Base-by-base conservation (phyloP, 2,797 vertebrate genomes). In the Platyrinchus mystaceus region DNA sequence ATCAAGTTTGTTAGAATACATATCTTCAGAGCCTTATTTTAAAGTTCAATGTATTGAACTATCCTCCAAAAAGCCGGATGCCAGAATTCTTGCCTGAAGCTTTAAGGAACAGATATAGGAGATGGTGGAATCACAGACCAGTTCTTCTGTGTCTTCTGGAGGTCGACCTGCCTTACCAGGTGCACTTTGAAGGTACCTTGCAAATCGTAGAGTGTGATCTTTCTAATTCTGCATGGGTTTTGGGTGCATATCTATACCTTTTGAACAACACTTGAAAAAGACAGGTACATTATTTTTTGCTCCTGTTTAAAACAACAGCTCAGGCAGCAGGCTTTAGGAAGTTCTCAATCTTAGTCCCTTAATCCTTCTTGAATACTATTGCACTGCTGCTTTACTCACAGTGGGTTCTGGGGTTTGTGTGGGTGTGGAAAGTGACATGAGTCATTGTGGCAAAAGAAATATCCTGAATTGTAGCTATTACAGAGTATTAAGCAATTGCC, bases 321-420 rank as follows among this genome's bases (percentile, higher is more conserved):
- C 63, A 41, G 74, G 49, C 86, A 88, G 88, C 81, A 94, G 41
- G 34, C 49, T 69, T 92, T 90, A n/a, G 62, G 63, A 95, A 81
- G 27, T 56, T 23, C 78, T 94, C 34, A 8, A 2, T 84, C 37
- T 60, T 43, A 94, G 96, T 92, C 92, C 91, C 95, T 96, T 95
- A 95, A 95, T 92, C 88, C 77, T 97, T 93, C 96, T 95, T 92
- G 89, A 94, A 52, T 32, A 26, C 50, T 43, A 50, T 84, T 73
- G 91, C 95, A 83, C 93, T 95, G 81, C 91, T 93, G 75, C 66
- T 63, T 88, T 59, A 50, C 13, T 4, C 67, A 56, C 47, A 56
- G 68, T 44, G n/a, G 44, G 63, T 87, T 87, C 80, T 88, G 70
- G 63, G 80, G 30, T 49, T 84, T 67, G 47, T 60, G 64, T 74